Evolutionary conservation across 92 coral and sea anemone genomes (phyloP).

Genomic region (Bergia puertoricense): DNA sequence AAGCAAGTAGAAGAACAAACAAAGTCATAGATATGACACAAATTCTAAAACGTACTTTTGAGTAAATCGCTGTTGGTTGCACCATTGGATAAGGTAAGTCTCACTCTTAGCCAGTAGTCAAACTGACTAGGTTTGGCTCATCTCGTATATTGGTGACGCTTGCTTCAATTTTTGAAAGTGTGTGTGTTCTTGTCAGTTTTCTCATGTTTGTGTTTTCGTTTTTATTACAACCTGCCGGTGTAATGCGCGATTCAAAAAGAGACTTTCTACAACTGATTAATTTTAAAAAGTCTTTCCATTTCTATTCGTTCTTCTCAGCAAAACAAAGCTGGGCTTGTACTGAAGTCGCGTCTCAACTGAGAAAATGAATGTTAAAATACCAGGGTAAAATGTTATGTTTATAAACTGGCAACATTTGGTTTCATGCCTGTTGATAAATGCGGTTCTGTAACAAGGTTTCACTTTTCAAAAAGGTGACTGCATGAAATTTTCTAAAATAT

Average conservation of each 20-base stretch:
- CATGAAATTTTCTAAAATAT: no score
- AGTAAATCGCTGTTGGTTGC: no score
- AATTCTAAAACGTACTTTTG: no score
- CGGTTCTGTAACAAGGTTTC: neutral
- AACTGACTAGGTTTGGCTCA: no score
- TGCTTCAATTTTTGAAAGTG: neutral
- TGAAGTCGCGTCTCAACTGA: neutral
- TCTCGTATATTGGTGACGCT: neutral
- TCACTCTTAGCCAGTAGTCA: no score
- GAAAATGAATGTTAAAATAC: neutral
- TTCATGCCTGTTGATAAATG: neutral
- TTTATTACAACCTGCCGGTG: neutral
- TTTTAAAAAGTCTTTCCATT: neutral
- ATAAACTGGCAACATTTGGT: neutral
- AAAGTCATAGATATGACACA: no score
- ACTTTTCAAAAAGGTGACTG: no score
- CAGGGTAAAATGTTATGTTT: neutral
- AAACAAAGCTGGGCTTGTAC: neutral
- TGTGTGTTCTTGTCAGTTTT: neutral
- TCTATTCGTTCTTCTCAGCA: neutral
- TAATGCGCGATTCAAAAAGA: neutral
- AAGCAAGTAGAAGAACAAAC: neutral
- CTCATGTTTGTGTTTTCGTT: neutral
- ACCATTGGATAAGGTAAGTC: no score
- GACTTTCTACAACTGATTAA: neutral